A percentile compares a stretch with the other conserved stretches of the same genome.
Evolutionary conservation across 2,797 vertebrate species (phyloP).

Genomic region (Syngnathus acus): DNA sequence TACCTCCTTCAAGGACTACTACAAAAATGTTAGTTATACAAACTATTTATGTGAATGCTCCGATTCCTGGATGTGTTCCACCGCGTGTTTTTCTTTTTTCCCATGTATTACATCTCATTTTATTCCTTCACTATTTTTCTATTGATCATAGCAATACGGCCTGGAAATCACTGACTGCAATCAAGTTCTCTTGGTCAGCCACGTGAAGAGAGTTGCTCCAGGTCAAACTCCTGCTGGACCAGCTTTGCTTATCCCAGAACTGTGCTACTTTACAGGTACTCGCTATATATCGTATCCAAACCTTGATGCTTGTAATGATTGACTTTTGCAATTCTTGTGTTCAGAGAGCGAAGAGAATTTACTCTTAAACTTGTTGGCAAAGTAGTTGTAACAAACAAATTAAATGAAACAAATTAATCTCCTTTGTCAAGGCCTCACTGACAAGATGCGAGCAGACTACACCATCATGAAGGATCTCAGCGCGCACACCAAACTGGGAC

Average conservation of each 20-base stretch:
- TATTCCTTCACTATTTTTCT: background rate
- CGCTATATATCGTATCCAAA: background rate
- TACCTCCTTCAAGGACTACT: conserved; percentile 82
- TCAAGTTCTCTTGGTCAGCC: conserved; percentile 83
- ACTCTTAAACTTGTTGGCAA: background rate
- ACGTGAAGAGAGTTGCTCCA: conserved; percentile 67
- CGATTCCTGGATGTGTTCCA: too few relatives aligned
- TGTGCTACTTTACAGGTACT: conserved; percentile 89
- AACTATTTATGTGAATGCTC: background rate
- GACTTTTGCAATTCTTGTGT: background rate
- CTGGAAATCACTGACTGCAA: conserved; percentile 78
- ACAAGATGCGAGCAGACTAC: conserved; percentile 86
- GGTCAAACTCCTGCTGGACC: conserved; percentile 67
- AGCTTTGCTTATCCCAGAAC: conserved; percentile 83
- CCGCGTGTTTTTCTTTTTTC: too few relatives aligned
- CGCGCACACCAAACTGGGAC: conserved; percentile 76
- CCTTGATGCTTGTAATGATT: background rate
- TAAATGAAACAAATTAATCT: background rate
- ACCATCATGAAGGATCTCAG: conserved; percentile 86
- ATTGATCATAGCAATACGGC: conserved; percentile 77
- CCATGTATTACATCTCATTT: background rate
- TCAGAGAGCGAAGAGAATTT: background rate
- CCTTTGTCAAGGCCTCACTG: conserved; percentile 77
- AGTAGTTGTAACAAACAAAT: too few relatives aligned
- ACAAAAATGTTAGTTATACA: conserved; percentile 69